Evolutionary conservation across 2,113 vertebrate genomes (phyloP).

Genomic region (Orientallactaga bullata): DNA sequence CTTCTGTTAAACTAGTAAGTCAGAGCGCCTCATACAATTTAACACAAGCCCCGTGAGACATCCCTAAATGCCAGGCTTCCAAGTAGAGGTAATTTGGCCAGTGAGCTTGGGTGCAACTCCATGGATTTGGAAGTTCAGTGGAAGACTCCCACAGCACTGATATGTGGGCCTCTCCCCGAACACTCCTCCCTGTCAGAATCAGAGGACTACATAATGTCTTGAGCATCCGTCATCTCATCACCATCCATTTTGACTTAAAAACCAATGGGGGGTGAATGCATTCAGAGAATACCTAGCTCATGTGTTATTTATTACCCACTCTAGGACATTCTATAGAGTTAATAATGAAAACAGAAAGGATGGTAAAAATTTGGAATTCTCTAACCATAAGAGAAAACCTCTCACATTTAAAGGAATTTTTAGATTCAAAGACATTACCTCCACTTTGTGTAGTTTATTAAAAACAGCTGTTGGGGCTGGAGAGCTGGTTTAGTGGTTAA

Average conservation of each 20-base stretch:
- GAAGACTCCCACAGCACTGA: not conserved
- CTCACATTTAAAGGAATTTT: not conserved
- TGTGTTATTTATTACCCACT: not conserved
- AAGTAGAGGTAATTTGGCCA: not conserved
- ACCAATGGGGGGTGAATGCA: not conserved
- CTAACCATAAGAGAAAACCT: not conserved
- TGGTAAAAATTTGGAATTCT: not conserved
- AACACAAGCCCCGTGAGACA: not conserved
- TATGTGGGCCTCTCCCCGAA: constrained; percentile 44
- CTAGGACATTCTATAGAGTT: not conserved
- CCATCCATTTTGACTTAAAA: not conserved
- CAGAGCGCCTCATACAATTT: not conserved
- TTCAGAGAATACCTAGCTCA: not conserved
- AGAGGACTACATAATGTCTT: not conserved
- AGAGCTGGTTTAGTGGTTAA: no score
- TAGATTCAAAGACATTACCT: not conserved
- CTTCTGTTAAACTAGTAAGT: not conserved
- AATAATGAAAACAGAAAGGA: not conserved
- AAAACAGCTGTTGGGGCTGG: not conserved
- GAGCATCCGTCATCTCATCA: not conserved
- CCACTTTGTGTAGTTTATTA: not conserved
- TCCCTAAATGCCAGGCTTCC: not conserved
- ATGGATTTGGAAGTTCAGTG: not conserved
- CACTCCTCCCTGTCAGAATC: constrained; percentile 36
- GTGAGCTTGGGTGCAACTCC: not conserved